phyloP scores from a whole-genome alignment of 92 coral and sea anemone genomes.

The Epizoanthus scotinus region DNA sequence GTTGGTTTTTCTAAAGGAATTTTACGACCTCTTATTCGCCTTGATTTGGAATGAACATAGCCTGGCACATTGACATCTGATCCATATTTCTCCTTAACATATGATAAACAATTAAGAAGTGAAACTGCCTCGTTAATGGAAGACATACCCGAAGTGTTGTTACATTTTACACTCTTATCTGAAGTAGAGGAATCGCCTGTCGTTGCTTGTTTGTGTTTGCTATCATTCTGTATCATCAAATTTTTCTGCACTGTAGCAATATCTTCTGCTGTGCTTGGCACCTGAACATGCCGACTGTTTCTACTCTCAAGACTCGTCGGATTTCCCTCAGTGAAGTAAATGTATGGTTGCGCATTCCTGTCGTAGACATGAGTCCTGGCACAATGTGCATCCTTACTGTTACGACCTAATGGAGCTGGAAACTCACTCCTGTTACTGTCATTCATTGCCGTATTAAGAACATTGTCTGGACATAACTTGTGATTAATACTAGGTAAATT shows the following conservation, averaged over 20 bases:
- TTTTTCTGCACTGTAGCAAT: too few species aligned
- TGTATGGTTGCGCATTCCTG: constrained; percentile 10
- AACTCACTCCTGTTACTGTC: background rate
- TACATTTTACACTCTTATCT: background rate
- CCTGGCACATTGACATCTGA: background rate
- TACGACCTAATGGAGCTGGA: too few species aligned
- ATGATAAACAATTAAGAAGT: constrained; percentile 1
- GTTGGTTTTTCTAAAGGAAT: background rate
- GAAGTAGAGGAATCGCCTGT: background rate
- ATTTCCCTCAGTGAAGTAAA: background rate
- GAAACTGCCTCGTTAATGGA: background rate
- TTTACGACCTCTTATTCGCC: background rate
- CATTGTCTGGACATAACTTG: background rate
- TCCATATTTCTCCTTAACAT: background rate
- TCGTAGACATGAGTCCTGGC: background rate
- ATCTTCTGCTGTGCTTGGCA: background rate
- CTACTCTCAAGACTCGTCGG: background rate
- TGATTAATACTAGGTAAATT: background rate
- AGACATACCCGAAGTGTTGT: background rate
- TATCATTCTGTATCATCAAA: background rate
- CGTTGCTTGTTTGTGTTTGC: background rate
- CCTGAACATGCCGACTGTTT: background rate
- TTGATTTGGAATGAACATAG: background rate
- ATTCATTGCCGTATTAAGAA: background rate
- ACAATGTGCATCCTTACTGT: background rate